A percentile compares a stretch with the other conserved stretches of the same genome.
These are phyloP conservation scores for Morpho deidamia DNA, from an alignment of 2,888 invertebrate genomes.

Conservation along the genomic window DNA sequence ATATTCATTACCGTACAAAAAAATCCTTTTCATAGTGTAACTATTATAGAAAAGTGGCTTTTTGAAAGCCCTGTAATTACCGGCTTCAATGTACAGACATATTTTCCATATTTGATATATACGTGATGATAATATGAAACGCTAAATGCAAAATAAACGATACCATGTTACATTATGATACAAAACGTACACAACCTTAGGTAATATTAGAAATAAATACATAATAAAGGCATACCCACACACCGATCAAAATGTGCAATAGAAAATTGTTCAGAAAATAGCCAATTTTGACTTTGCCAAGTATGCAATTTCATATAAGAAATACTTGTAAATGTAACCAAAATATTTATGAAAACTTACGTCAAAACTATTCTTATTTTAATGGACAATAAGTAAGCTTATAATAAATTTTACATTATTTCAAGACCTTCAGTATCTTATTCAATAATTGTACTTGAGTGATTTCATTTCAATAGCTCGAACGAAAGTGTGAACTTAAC, in stretches of 20 bases:
- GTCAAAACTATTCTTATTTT: conserved; percentile 22
- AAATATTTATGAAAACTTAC: conserved; percentile 30
- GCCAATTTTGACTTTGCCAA: conserved; percentile 8
- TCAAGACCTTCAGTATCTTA: conserved; percentile 11
- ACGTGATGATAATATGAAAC: conserved; percentile 21
- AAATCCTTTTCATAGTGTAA: too few species aligned
- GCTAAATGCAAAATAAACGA: conserved; percentile 54
- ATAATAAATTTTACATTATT: not conserved
- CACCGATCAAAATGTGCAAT: conserved; percentile 7
- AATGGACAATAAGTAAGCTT: conserved; percentile 25
- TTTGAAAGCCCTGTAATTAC: too few species aligned
- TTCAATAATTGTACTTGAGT: conserved; percentile 17
- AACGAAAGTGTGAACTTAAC: not conserved
- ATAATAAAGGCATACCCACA: conserved; percentile 7
- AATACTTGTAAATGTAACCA: conserved; percentile 20
- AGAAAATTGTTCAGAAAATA: conserved; percentile 27
- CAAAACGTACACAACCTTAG: conserved; percentile 50
- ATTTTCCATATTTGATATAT: conserved; percentile 2
- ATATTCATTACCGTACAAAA: too few species aligned
- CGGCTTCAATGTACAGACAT: not conserved
- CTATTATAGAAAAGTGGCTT: too few species aligned
- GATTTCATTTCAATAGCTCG: not conserved
- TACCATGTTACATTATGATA: conserved; percentile 40
- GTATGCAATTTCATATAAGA: conserved; percentile 3
- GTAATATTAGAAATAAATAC: not conserved